These are phyloP conservation scores for Chrysomela aeneicollis DNA, from an alignment of 2,888 invertebrate species.

Conservation along the genomic window DNA sequence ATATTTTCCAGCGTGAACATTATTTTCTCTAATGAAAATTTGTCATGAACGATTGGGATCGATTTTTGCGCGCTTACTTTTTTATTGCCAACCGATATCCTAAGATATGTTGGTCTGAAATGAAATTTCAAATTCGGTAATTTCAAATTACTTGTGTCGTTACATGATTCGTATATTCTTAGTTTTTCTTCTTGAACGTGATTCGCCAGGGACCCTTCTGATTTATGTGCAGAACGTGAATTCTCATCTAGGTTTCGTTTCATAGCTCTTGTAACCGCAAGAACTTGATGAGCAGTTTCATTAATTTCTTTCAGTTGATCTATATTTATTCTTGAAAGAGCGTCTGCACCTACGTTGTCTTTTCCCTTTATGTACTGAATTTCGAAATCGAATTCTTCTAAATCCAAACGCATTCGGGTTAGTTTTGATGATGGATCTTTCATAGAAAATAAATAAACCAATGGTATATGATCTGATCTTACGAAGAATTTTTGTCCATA, in stretches of 20 bases:
- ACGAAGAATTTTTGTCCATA: neutral
- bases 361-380: slow-evolving; percentile 19
- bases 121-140: neutral
- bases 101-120: neutral
- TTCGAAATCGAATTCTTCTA: slow-evolving; percentile 25
- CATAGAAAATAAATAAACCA: slow-evolving; percentile 35
- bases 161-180: slow-evolving; percentile 3
- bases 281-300: slow-evolving; percentile 4
- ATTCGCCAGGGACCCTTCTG: neutral
- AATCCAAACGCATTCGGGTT: slow-evolving; percentile 31
- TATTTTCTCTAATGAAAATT: slow-evolving; percentile 11
- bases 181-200: neutral
- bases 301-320: slow-evolving; percentile 13
- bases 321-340: slow-evolving; percentile 23
- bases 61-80: slow-evolving; percentile 12
- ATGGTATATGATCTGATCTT: slow-evolving; percentile 27
- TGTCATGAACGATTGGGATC: slow-evolving; percentile 12
- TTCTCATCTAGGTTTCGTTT: neutral
- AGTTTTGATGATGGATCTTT: slow-evolving; percentile 35
- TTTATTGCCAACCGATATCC: neutral
- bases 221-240: too few relatives aligned
- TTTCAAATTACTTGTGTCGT: neutral
- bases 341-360: slow-evolving; percentile 16
- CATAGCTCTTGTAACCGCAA: slow-evolving; percentile 25
- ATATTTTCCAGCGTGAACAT: slow-evolving; percentile 7